These are phyloP conservation scores for Ephialtes manifestator DNA, from an alignment of 2,888 invertebrate species.

Conservation along the genomic window DNA sequence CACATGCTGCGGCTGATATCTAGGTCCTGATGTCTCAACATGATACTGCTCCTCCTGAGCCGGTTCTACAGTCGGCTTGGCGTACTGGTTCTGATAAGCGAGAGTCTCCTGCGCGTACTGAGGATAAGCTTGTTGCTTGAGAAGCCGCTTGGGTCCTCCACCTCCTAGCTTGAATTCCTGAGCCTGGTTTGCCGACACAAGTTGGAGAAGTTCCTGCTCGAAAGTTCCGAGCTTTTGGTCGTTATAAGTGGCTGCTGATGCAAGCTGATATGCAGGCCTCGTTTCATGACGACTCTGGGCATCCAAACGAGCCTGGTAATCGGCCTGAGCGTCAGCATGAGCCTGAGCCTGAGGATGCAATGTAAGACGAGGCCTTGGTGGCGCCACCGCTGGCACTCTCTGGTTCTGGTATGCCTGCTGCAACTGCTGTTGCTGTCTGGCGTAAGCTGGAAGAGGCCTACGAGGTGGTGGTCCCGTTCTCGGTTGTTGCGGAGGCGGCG, in stretches of 20 bases:
- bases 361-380: constrained; percentile 79
- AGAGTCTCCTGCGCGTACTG: constrained; percentile 78
- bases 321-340: constrained; percentile 78
- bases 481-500: constrained; percentile 61
- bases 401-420: constrained; percentile 83
- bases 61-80: constrained; percentile 73
- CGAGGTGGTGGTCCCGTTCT: constrained; percentile 73
- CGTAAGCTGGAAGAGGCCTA: constrained; percentile 79
- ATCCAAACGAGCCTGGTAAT: constrained; percentile 79
- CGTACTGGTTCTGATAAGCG: constrained; percentile 76
- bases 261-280: constrained; percentile 76
- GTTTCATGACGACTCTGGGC: constrained; percentile 79
- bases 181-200: constrained; percentile 83
- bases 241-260: constrained; percentile 71
- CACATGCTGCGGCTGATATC: constrained; percentile 75
- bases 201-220: constrained; percentile 82
- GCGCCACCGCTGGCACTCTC: constrained; percentile 80
- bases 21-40: constrained; percentile 80
- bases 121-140: constrained; percentile 71
- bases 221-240: constrained; percentile 82
- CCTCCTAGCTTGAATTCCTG: constrained; percentile 81
- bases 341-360: constrained; percentile 80
- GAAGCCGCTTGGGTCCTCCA: constrained; percentile 71
- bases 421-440: constrained; percentile 82
- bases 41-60: constrained; percentile 80